Base-by-base conservation (phyloP, 1,140 invertebrate genomes). In the Chymomyza costata region DNA sequence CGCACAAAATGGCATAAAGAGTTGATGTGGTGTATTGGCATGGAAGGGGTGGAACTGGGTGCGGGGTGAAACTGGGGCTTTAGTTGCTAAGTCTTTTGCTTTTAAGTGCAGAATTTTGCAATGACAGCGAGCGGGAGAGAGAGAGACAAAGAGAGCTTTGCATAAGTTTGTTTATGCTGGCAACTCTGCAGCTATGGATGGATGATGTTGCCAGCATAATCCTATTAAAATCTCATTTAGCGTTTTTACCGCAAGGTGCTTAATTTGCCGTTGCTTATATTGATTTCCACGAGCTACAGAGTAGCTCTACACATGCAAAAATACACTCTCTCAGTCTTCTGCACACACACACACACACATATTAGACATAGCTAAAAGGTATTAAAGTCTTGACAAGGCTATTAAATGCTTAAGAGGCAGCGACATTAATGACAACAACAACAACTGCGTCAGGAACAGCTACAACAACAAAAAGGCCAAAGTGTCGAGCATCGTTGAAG, bases 311-410 rank as follows among this genome's bases (percentile, higher is more conserved):
- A 44, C 28, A 49, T 44, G 18, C 35, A 55, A 38, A 41, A 37
- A 50, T 37, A 40, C 14, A 11, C 44, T 19, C 43, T 5, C 7
- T 10, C 35, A 30, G 38, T 45, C 21, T 34, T 15, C 16, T 41
- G 34, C 44, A 30, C 44, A 56, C 52, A 56, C 52, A 47, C 53
- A 44, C 56, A 49, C 47, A 40, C 53, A 65, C 63, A 62, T 56
- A 64, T 80, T 80, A 80, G 73, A 57, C 45, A 46, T 52, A 66
- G 73, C 73, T 80, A 78, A 80, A 69, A 70, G 74, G 76, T 58
- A 81, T 82, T 82, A 82, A 82, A 82, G 71, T 71, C 78, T 82
- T 82, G 78, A 76, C 78, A 78, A 78, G 67, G 78, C 78, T 78
- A 82, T 82, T 82, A 82, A 82, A 82, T 78, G 61, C 78, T 82